Conservation (phyloP, 2,113 vertebrate genomes). For the Bos indicus region DNA sequence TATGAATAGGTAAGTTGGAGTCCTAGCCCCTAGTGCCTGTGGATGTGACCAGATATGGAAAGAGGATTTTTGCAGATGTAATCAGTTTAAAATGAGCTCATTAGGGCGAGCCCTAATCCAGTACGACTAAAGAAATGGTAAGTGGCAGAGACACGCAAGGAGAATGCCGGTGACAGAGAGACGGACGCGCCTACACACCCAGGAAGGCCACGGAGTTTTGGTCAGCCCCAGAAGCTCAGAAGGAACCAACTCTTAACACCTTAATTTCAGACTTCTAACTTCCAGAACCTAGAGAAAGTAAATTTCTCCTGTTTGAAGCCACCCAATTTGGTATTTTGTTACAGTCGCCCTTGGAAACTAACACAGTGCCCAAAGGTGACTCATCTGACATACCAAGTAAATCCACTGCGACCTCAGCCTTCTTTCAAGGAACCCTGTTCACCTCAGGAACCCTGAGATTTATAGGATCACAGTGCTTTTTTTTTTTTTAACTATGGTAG, state of each 20-base stretch:
- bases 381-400: not conserved
- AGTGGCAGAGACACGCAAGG: not conserved
- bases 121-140: not conserved
- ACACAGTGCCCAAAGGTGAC: not conserved
- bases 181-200: fast-evolving
- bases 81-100: not conserved
- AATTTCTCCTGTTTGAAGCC: not conserved
- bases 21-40: not conserved
- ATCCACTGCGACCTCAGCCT: not conserved
- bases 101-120: not conserved
- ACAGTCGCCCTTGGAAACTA: not conserved
- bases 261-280: not conserved
- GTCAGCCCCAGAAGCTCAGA: too few species aligned
- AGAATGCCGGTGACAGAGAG: not conserved
- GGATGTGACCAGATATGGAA: not conserved
- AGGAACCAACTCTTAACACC: not conserved
- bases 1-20: not conserved
- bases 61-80: not conserved
- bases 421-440: not conserved
- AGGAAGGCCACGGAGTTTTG: too few species aligned
- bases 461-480: not conserved
- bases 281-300: not conserved
- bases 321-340: not conserved
- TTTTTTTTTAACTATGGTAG: not conserved
- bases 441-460: not conserved